Percentiles rank a stretch among this genome's conserved stretches.
Evolutionary conservation across 2,113 vertebrate species (phyloP).

Genomic region (Chaetops frenatus): DNA sequence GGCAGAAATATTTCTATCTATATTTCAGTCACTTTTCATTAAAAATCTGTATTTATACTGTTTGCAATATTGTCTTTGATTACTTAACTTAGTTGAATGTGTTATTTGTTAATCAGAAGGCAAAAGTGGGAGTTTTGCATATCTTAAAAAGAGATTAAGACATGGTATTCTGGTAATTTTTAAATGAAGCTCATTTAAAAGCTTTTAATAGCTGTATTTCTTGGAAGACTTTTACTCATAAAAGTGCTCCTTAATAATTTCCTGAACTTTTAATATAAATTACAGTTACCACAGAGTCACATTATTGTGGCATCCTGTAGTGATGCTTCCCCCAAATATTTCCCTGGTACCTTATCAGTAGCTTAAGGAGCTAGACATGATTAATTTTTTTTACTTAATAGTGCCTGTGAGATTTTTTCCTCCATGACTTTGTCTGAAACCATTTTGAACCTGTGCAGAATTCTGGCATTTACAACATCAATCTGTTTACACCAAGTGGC

Average conservation of each 20-base stretch:
- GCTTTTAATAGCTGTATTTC: background rate
- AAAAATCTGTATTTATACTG: background rate
- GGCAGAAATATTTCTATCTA: background rate
- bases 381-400: background rate
- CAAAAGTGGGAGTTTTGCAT: background rate
- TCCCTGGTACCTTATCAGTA: background rate
- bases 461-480: background rate
- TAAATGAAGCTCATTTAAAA: background rate
- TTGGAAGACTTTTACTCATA: background rate
- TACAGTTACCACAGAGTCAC: accelerated
- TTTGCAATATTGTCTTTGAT: background rate
- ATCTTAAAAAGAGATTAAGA: background rate
- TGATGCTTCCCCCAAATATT: background rate
- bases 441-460: background rate
- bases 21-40: background rate
- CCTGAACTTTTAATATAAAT: background rate
- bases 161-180: background rate
- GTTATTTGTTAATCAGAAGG: background rate
- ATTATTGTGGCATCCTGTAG: background rate
- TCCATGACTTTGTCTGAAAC: background rate
- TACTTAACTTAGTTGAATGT: background rate
- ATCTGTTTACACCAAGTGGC: background rate
- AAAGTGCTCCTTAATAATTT: background rate
- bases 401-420: background rate
- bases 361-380: background rate